Evolutionary conservation across 1,140 invertebrate species (phyloP).

Genomic region (Bilobella aurantiaca): DNA sequence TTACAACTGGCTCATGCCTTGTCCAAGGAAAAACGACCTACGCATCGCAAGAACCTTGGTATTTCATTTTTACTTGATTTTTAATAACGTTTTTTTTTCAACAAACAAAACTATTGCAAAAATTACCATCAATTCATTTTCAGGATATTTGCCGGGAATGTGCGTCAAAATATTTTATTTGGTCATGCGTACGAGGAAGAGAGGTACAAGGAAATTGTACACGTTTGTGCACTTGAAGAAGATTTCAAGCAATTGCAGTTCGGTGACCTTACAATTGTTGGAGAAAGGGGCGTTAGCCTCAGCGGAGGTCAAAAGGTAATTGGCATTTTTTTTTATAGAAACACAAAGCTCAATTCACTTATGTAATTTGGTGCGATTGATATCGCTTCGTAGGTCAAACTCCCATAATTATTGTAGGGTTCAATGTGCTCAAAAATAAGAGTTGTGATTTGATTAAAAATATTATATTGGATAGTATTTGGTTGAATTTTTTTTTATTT

Average conservation of each 20-base stretch:
- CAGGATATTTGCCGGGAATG: slow-evolving; percentile 40
- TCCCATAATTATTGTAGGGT: too few species aligned
- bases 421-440: too few species aligned
- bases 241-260: slow-evolving; percentile 66
- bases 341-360: not conserved
- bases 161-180: slow-evolving; percentile 55
- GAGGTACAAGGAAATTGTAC: slow-evolving; percentile 39
- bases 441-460: too few species aligned
- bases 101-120: too few species aligned
- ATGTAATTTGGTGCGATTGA: not conserved
- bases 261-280: slow-evolving; percentile 78
- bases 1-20: slow-evolving; percentile 46
- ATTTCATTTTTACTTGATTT: not conserved
- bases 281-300: slow-evolving; percentile 57
- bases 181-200: slow-evolving; percentile 44
- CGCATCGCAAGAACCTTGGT: slow-evolving; percentile 60
- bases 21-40: slow-evolving; percentile 55
- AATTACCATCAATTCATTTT: too few species aligned
- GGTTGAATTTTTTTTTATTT: too few species aligned
- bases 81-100: too few species aligned
- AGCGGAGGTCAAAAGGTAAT: slow-evolving; percentile 46
- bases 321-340: too few species aligned
- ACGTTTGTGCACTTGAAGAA: slow-evolving; percentile 46
- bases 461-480: too few species aligned
- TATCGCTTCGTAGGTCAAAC: too few species aligned